phyloP scores from a whole-genome alignment of 2,888 invertebrate genomes.

The Leptodirus hochenwartii region DNA sequence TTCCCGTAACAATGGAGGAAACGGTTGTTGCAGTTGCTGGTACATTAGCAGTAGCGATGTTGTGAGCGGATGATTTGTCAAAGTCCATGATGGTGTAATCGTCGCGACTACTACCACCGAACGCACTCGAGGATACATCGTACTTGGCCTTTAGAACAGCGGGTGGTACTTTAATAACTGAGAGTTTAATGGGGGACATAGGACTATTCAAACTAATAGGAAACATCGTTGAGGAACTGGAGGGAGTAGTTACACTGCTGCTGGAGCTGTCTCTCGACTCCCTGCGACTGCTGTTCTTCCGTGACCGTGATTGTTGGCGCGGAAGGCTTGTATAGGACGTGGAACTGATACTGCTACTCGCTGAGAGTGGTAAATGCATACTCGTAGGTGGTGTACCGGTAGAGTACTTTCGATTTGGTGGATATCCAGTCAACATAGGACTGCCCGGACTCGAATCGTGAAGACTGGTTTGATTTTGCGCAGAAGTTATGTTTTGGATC shows the following conservation, averaged over 20 bases:
- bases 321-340: conserved; percentile 29
- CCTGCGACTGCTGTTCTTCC: conserved; percentile 23
- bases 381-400: too few species aligned
- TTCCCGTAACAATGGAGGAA: not conserved
- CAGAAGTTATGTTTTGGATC: conserved; percentile 27
- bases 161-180: conserved; percentile 21
- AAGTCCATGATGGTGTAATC: conserved; percentile 25
- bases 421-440: conserved; percentile 15
- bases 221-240: conserved; percentile 42
- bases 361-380: too few species aligned
- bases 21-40: conserved; percentile 10
- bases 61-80: conserved; percentile 14
- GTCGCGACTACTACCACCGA: conserved; percentile 3
- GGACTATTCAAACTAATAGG: conserved; percentile 51
- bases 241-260: conserved; percentile 34
- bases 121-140: conserved; percentile 10
- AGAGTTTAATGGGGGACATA: conserved; percentile 37
- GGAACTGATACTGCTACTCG: too few species aligned
- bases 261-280: conserved; percentile 27
- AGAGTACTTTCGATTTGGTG: conserved; percentile 25
- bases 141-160: conserved; percentile 19
- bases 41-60: conserved; percentile 6
- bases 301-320: conserved; percentile 21
- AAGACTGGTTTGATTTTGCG: conserved; percentile 10
- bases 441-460: conserved; percentile 15